Evolutionary conservation across 1,140 invertebrate genomes (phyloP).

Genomic region (Atta texana): DNA sequence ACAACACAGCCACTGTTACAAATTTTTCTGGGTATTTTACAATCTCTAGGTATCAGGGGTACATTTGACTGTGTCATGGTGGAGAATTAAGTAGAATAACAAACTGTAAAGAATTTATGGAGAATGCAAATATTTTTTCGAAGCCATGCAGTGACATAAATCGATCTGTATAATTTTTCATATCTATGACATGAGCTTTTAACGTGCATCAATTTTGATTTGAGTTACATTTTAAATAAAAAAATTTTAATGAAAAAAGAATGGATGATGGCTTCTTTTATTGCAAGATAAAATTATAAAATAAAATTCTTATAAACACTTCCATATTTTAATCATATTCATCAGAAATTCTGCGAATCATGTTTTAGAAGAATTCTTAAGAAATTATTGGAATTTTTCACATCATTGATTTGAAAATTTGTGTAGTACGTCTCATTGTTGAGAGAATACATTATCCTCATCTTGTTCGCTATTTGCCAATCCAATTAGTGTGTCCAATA

Average conservation of each 20-base stretch:
- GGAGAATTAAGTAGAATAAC: slow-evolving; percentile 4
- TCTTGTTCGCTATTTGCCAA: slow-evolving; percentile 18
- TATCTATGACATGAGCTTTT: background rate
- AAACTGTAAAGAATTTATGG: slow-evolving; percentile 37
- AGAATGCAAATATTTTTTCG: background rate
- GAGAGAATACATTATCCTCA: slow-evolving; percentile 4
- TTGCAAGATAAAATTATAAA: background rate
- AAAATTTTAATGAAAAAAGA: background rate
- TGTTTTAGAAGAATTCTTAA: background rate
- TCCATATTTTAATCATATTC: background rate
- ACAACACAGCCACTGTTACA: background rate
- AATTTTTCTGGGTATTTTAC: slow-evolving; percentile 43
- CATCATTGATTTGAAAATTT: slow-evolving; percentile 12
- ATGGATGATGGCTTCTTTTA: background rate
- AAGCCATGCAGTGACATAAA: background rate
- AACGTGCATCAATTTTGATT: background rate
- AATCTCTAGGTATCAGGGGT: background rate
- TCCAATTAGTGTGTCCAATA: slow-evolving; percentile 34
- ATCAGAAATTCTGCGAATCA: background rate
- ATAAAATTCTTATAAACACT: background rate
- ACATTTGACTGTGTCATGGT: slow-evolving; percentile 7
- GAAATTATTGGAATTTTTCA: background rate
- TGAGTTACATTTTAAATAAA: background rate
- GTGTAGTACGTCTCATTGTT: background rate
- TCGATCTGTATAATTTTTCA: background rate